These are phyloP conservation scores for Pteruthius melanotis DNA, from an alignment of 2,113 vertebrate genomes.

Conservation along the genomic window DNA sequence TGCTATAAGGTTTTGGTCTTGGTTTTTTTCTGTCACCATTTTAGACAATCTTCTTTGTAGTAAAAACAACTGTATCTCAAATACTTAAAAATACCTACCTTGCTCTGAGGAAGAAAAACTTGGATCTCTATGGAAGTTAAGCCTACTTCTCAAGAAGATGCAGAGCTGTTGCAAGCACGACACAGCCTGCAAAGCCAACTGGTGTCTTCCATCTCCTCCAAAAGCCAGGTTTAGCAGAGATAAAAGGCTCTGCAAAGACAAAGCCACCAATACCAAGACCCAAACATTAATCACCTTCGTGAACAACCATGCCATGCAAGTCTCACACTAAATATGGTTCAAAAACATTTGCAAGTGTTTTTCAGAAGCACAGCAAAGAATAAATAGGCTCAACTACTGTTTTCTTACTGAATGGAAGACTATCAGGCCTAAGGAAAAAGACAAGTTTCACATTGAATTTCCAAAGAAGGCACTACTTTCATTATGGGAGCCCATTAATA, in stretches of 20 bases:
- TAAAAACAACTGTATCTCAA: neutral
- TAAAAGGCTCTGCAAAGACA: conserved; percentile 82
- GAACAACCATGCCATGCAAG: neutral
- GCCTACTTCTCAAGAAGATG: conserved; percentile 78
- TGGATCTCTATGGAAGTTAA: conserved; percentile 91
- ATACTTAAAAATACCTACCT: conserved; percentile 65
- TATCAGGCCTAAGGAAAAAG: neutral
- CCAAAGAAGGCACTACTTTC: neutral
- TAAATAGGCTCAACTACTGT: neutral
- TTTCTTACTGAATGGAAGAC: neutral
- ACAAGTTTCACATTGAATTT: neutral
- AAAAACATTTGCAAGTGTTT: neutral
- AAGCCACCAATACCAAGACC: neutral
- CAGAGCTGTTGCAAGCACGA: conserved; percentile 89
- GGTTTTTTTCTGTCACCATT: neutral
- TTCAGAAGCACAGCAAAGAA: neutral
- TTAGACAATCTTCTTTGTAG: neutral
- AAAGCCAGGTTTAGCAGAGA: conserved; percentile 81
- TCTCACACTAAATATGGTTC: neutral
- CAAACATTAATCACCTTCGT: neutral
- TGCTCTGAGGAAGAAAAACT: conserved; percentile 87
- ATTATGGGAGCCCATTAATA: neutral
- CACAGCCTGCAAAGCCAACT: conserved; percentile 79
- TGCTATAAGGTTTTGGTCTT: neutral
- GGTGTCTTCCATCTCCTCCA: conserved; percentile 77